A percentile compares a stretch with the other conserved stretches of the same genome.
These are phyloP conservation scores for Platalea minor DNA, from an alignment of 2,797 vertebrate genomes.

Conservation along the genomic window DNA sequence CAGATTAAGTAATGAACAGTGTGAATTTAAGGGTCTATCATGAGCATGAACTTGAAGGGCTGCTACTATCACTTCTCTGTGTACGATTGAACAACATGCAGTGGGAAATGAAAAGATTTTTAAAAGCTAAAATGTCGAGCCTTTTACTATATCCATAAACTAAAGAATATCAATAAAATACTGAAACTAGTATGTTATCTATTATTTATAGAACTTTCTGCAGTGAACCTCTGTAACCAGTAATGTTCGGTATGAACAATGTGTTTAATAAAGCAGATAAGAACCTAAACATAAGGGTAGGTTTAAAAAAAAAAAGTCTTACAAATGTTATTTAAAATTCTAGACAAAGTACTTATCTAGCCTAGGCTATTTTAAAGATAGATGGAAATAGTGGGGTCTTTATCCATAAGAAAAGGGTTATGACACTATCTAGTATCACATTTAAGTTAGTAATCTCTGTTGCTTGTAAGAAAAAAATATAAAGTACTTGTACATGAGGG, in stretches of 20 bases:
- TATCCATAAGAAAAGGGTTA: neutral
- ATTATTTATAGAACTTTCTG: neutral
- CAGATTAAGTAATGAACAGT: neutral
- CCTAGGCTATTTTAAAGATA: neutral
- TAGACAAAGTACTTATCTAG: neutral
- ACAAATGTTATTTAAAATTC: neutral
- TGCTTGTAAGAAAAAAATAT: neutral
- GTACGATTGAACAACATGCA: neutral
- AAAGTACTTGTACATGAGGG: neutral
- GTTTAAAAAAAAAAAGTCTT: neutral
- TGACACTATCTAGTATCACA: neutral
- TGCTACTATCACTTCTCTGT: neutral
- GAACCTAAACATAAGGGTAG: neutral
- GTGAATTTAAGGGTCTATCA: neutral
- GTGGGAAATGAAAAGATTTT: neutral
- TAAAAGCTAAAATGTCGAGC: neutral
- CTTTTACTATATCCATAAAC: neutral
- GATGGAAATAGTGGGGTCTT: neutral
- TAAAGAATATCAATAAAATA: neutral
- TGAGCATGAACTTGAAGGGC: neutral
- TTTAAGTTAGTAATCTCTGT: neutral
- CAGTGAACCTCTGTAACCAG: neutral
- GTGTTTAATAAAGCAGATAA: constrained; percentile 8
- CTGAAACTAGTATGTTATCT: neutral
- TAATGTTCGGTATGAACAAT: neutral